phyloP scores from a whole-genome alignment of 2,113 vertebrate genomes.

The Protobothrops mucrosquamatus region DNA sequence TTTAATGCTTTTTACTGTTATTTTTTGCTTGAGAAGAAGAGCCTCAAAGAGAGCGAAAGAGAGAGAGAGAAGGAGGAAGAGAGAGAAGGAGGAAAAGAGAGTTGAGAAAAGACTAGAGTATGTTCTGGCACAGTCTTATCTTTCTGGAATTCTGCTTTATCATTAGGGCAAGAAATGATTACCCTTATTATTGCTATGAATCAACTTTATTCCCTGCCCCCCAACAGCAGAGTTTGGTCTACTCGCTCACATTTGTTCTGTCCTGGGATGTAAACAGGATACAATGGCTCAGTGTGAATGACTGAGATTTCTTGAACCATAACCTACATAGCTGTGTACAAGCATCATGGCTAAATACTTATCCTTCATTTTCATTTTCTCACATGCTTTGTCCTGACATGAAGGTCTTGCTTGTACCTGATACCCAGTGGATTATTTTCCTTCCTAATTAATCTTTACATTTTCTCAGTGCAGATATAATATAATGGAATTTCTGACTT shows the following conservation, averaged over 20 bases:
- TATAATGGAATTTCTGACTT: background rate
- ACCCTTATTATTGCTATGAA: background rate
- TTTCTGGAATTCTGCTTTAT: background rate
- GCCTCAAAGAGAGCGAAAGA: too few relatives aligned
- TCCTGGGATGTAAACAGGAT: background rate
- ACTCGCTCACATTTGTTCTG: background rate
- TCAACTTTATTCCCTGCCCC: background rate
- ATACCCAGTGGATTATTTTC: background rate
- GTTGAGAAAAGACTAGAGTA: background rate
- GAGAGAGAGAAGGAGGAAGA: accelerated
- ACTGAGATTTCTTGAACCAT: background rate
- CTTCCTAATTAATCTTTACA: background rate
- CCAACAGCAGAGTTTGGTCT: background rate
- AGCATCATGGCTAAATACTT: background rate
- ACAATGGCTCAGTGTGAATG: background rate
- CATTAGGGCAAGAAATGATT: background rate
- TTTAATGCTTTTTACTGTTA: background rate
- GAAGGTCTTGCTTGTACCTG: background rate
- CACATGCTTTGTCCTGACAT: background rate
- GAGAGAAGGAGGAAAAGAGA: background rate
- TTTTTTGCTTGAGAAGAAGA: background rate
- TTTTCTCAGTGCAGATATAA: background rate
- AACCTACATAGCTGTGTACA: background rate
- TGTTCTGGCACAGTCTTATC: background rate
- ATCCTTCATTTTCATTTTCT: background rate